Percentiles rank a stretch among this genome's conserved stretches.
phyloP scores from a whole-genome alignment of 2,797 vertebrate species.

The Avahi laniger region DNA sequence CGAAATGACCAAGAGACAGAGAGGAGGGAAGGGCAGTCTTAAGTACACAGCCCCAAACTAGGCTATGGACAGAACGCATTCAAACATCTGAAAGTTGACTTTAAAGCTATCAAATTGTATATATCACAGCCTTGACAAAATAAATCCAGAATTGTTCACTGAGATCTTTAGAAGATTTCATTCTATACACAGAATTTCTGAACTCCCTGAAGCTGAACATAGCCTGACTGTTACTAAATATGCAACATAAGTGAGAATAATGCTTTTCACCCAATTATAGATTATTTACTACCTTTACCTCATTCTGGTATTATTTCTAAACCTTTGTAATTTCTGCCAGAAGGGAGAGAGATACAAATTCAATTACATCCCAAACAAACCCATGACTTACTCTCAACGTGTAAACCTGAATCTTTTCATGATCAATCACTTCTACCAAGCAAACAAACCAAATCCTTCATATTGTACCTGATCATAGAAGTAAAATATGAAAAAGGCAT shows the following conservation, averaged over 20 bases:
- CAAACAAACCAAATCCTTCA: not conserved
- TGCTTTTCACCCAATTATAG: not conserved
- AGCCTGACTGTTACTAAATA: not conserved
- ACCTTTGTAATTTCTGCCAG: not conserved
- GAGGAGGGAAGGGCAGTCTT: too few species aligned
- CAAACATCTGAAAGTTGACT: not conserved
- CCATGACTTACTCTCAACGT: not conserved
- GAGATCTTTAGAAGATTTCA: not conserved
- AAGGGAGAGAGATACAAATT: not conserved
- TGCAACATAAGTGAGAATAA: not conserved
- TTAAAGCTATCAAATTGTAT: not conserved
- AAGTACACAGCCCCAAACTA: not conserved
- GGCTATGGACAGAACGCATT: not conserved
- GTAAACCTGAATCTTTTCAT: not conserved
- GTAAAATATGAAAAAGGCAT: not conserved
- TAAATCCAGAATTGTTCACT: not conserved
- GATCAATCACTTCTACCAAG: not conserved
- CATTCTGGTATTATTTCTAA: not conserved
- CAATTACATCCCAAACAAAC: not conserved
- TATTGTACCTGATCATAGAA: not conserved
- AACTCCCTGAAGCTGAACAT: not conserved
- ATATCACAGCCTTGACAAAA: not conserved
- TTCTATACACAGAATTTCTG: not conserved
- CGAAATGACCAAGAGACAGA: not conserved
- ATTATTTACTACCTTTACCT: not conserved